Evolutionary conservation across 92 coral and sea anemone species (phyloP).

Genomic region (Montipora capitata): DNA sequence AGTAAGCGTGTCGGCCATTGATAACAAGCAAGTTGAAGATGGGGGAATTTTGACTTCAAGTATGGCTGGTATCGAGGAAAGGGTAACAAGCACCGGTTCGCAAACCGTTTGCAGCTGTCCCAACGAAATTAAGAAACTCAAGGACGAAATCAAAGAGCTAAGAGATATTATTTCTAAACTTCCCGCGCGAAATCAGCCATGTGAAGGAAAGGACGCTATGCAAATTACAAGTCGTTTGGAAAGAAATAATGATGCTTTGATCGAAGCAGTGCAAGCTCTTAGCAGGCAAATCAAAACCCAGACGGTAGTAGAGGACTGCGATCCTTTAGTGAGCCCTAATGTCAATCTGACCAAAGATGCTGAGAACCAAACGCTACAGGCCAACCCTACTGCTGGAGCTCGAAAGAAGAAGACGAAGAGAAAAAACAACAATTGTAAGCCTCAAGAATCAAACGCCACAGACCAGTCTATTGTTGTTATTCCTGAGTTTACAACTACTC

Average conservation of each 20-base stretch:
- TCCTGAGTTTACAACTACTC: background rate
- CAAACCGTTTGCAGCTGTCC: conserved; percentile 6
- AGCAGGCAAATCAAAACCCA: conserved; percentile 18
- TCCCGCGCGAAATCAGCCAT: background rate
- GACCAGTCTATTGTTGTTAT: background rate
- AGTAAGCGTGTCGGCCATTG: conserved; percentile 12
- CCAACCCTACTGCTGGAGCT: conserved; percentile 8
- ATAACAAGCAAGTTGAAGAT: conserved; percentile 4
- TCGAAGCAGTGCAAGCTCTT: conserved; percentile 8
- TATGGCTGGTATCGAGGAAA: background rate
- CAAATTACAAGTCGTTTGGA: conserved; percentile 9
- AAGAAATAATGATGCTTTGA: conserved; percentile 13
- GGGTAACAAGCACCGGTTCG: conserved; percentile 7
- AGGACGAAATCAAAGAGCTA: background rate
- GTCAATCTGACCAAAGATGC: conserved; percentile 2
- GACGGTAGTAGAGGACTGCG: background rate
- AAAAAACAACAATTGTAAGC: background rate
- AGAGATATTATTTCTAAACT: background rate
- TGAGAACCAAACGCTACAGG: conserved; percentile 4
- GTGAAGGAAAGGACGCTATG: background rate
- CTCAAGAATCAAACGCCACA: conserved; percentile 5
- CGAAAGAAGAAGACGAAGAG: background rate
- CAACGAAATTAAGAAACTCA: background rate
- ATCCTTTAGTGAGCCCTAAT: background rate
- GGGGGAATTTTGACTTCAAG: background rate